Evolutionary conservation across 2,113 vertebrate species (phyloP), one percentile per base, ranked within the genome.

Genomic region (Cacatua alba): DNA sequence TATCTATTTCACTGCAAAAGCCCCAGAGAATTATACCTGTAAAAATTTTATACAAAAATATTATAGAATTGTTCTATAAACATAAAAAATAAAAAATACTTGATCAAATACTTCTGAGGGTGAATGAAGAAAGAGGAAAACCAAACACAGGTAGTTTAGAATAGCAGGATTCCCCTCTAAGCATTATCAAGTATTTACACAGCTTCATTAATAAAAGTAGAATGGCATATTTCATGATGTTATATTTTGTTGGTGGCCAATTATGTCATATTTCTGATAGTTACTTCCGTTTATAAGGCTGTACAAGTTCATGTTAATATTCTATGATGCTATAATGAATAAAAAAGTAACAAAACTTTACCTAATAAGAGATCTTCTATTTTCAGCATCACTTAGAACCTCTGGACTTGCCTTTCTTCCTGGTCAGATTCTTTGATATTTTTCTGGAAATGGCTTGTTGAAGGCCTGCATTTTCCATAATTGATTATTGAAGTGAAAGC

Each of bases 41-140:
- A 76, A 28, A 52, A 6, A 3, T 7, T 9, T 74, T 91, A 77
- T 52, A 63, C 12, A 33, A 41, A 39, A 82, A 46, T 88, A 94
- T 91, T 87, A 49, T 2, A 19, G 37, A 86, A 76, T 88, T 95
- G 55, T 82, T 77, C 83, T 88, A 46, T 88, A 94, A 94, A 71
- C 70, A 70, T 52, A 24, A 68, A 80, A 79, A 82, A 60, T 35
- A 63, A 94, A 87, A 84, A 95, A 86, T 43, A 88, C 39, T 28
- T 59, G 26, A 76, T 74, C 28, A 71, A 86, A 80, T 67, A 43
- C n/a, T 70, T 95, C 43, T 75, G 24, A 88, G 33, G 12, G 31
- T 67, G 24, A 88, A 48, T 60, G 24, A 64, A 25, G 57, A 44
- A 55, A 43, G 21, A 53, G 26, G 19, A 48, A 70, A 90, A 85